Evolutionary conservation across 37 sponge, comb jelly and placozoan species (phyloP), one percentile per base, ranked within the genome.

Genomic region (Bolinopsis microptera): DNA sequence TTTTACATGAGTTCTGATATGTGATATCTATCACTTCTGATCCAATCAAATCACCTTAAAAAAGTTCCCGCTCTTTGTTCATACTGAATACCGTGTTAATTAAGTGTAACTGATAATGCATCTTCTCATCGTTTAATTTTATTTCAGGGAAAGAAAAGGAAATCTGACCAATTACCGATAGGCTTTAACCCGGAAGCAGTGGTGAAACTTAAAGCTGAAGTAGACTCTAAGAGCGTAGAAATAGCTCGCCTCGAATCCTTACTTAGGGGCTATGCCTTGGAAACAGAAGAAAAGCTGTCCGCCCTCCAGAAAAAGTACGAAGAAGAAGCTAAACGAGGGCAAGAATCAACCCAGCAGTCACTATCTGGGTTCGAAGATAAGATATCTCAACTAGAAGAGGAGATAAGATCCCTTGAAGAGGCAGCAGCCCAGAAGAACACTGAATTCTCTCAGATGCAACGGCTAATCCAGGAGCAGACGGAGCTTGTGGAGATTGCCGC

Each of bases 91-190:
- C n/a, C n/a, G n/a, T n/a, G n/a, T n/a, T n/a, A n/a, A n/a, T n/a
- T n/a, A n/a, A n/a, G n/a, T n/a, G n/a, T n/a, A n/a, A n/a, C n/a
- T n/a, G n/a, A n/a, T n/a, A n/a, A n/a, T n/a, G n/a, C n/a, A n/a
- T n/a, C n/a, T n/a, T n/a, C n/a, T 48, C 61, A 48, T 72, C 26
- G 3, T n/a, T 28, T n/a, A n/a, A 30, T 72, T 72, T 28, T 16
- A 86, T 86, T 86, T 8, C 90, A 86, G 90, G 31, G 48, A 21
- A 86, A 86, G 61, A 86, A 86, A 34, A 13, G 90, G 28, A 86
- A 86, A 26, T 41, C 90, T 9, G 61, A 40, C n/a, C 25, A 41
- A n/a, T 9, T 0, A 8, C 34, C 3, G 18, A 5, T 41, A n/a
- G 30, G 24, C n/a, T 24, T 24, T 18, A 40, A 23, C 39, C 90